phyloP scores from a whole-genome alignment of 2,797 vertebrate genomes.

The Remorina albescens region DNA sequence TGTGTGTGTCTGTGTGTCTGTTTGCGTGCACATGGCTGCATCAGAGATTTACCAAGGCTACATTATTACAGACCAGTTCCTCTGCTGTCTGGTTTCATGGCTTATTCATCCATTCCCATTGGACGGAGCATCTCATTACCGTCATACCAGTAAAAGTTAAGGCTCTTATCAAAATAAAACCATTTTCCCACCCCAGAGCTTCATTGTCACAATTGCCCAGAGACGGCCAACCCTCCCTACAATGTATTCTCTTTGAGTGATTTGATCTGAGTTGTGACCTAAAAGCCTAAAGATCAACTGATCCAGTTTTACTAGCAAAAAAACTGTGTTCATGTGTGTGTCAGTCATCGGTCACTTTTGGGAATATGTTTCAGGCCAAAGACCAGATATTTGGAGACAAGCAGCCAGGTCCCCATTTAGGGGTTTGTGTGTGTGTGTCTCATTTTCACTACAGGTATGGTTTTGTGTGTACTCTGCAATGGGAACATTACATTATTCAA shows the following conservation, averaged over 20 bases:
- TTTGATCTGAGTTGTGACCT: slow-evolving; percentile 60
- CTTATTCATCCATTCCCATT: slow-evolving; percentile 68
- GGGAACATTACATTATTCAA: not conserved
- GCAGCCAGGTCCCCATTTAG: too few relatives aligned
- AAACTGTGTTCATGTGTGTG: slow-evolving; percentile 4
- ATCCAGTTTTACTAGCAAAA: slow-evolving; percentile 44
- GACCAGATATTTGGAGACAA: too few relatives aligned
- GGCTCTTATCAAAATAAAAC: slow-evolving; percentile 58
- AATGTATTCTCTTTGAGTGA: slow-evolving; percentile 53
- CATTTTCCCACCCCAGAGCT: slow-evolving; percentile 54
- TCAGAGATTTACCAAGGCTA: slow-evolving; percentile 59
- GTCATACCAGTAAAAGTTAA: slow-evolving; percentile 66
- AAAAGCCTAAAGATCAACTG: slow-evolving; percentile 68
- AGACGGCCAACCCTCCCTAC: slow-evolving; percentile 39
- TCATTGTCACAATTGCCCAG: slow-evolving; percentile 53
- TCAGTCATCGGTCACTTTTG: not conserved
- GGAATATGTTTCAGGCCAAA: too few relatives aligned
- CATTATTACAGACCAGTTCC: slow-evolving; percentile 75
- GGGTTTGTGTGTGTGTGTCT: not conserved
- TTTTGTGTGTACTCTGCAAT: slow-evolving; percentile 11
- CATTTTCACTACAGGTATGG: not conserved
- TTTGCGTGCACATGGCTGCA: slow-evolving; percentile 7
- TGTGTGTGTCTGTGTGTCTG: slow-evolving; percentile 2
- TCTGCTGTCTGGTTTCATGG: slow-evolving; percentile 62
- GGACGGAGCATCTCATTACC: slow-evolving; percentile 53